Evolutionary conservation across 2,888 invertebrate species (phyloP).

Genomic region (Macaria notata): DNA sequence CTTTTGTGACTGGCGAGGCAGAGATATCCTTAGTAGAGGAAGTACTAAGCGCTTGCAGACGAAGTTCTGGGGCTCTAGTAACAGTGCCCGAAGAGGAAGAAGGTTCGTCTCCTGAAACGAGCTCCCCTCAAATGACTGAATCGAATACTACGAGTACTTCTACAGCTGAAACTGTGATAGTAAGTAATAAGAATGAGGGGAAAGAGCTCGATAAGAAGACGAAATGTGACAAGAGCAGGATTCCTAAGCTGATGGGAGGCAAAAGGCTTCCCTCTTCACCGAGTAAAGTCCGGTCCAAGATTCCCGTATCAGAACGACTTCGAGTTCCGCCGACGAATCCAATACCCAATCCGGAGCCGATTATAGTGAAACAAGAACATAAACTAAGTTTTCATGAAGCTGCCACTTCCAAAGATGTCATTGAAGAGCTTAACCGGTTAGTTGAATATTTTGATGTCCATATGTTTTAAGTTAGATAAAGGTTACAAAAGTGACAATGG

Average conservation of each 20-base stretch:
- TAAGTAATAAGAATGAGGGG: conserved; percentile 81
- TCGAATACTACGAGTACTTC: conserved; percentile 86
- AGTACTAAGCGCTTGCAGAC: conserved; percentile 69
- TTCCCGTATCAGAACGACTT: conserved; percentile 63
- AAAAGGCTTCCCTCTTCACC: conserved; percentile 76
- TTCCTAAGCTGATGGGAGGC: conserved; percentile 76
- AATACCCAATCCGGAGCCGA: conserved; percentile 53
- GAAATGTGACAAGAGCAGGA: conserved; percentile 78
- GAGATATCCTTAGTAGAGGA: conserved; percentile 74
- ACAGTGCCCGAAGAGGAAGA: conserved; percentile 86
- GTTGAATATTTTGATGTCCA: conserved; percentile 3
- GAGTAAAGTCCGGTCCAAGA: conserved; percentile 63
- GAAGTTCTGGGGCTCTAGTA: conserved; percentile 72
- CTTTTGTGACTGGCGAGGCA: conserved; percentile 55
- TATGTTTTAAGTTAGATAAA: no score
- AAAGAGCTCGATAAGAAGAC: conserved; percentile 46
- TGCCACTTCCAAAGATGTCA: conserved; percentile 89
- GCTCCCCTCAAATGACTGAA: conserved; percentile 84
- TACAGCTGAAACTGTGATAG: conserved; percentile 87
- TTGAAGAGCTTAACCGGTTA: conserved; percentile 86
- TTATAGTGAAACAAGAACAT: conserved; percentile 79
- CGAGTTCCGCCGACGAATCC: conserved; percentile 44
- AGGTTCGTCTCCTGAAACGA: conserved; percentile 74
- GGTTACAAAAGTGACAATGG: no score
- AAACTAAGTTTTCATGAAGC: conserved; percentile 87